Evolutionary conservation across 2,797 vertebrate genomes (phyloP), one percentile per base, ranked within the genome.

Genomic region (Rhyacichthys aspro): DNA sequence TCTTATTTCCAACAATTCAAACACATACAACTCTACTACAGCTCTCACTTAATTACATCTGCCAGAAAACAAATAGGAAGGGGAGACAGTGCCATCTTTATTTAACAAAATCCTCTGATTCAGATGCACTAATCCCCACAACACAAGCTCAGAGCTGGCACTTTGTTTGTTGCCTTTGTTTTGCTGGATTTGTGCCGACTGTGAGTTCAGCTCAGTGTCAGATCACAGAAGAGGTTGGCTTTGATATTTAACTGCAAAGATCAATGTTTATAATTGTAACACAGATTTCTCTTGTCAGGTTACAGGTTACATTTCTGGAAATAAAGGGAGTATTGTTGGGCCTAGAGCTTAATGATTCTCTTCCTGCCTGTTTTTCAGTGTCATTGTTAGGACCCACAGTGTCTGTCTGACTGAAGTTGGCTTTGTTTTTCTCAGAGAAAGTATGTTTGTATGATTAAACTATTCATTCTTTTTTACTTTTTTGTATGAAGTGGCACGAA

Each of bases 171-270:
- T n/a, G n/a, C n/a, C n/a, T n/a, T n/a, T n/a, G n/a, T n/a, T n/a
- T n/a, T n/a, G n/a, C n/a, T n/a, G n/a, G n/a, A n/a, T n/a, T n/a
- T n/a, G n/a, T n/a, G n/a, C 42, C 33, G 17, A 28, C 58, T 67
- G 59, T 39, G 63, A 50, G 28, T 66, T 70, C 37, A 56, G 38
- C 47, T 38, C 43, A 32, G 47, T 42, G 15, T 56, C 18, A 33
- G 59, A 74, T 42, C 39, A 45, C 41, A 59, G 44, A 45, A 34
- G n/a, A n/a, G n/a, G n/a, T n/a, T n/a, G n/a, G n/a, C n/a, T 59
- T n/a, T n/a, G n/a, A n/a, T n/a, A n/a, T n/a, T n/a, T n/a, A n/a
- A n/a, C n/a, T n/a, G n/a, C n/a, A 28, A 16, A 56, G 9, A 16
- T 23, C 8, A 15, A 15, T 43, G 23, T 38, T 34, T 14, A 3